Percentiles rank a stretch among this genome's conserved stretches.
These are phyloP conservation scores for Platycnemis pennipes DNA, from an alignment of 2,888 invertebrate species.

Conservation along the genomic window DNA sequence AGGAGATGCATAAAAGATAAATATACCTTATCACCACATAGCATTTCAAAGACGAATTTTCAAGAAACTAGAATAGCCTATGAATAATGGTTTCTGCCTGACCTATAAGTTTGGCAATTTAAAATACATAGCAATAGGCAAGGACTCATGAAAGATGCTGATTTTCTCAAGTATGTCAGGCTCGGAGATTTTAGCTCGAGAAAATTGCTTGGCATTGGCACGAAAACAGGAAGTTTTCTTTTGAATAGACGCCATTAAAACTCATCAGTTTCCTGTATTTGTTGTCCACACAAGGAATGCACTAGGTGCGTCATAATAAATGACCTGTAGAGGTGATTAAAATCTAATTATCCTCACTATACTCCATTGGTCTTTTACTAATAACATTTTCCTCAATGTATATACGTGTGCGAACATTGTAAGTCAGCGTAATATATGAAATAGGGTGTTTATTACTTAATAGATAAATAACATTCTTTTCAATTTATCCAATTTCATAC, in stretches of 20 bases:
- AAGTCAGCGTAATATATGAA: too few species aligned
- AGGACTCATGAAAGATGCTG: neutral
- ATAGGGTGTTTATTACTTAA: too few species aligned
- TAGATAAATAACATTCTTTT: too few species aligned
- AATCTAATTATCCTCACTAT: neutral
- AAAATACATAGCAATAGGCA: neutral
- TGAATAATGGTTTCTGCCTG: too few species aligned
- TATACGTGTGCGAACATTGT: too few species aligned
- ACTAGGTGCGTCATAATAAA: neutral
- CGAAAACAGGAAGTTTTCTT: neutral
- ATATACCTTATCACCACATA: too few species aligned
- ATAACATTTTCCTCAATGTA: too few species aligned
- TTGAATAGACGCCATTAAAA: neutral
- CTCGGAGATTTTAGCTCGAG: neutral
- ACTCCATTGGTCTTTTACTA: neutral
- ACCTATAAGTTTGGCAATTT: neutral
- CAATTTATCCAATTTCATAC: too few species aligned
- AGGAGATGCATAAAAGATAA: too few species aligned
- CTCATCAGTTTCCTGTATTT: neutral
- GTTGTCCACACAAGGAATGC: neutral
- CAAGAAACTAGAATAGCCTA: too few species aligned
- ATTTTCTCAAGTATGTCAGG: neutral
- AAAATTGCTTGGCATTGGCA: neutral
- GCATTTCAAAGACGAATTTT: too few species aligned
- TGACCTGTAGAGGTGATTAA: neutral